These are phyloP conservation scores for Merops nubicus DNA, from an alignment of 2,113 vertebrate species.

Conservation along the genomic window DNA sequence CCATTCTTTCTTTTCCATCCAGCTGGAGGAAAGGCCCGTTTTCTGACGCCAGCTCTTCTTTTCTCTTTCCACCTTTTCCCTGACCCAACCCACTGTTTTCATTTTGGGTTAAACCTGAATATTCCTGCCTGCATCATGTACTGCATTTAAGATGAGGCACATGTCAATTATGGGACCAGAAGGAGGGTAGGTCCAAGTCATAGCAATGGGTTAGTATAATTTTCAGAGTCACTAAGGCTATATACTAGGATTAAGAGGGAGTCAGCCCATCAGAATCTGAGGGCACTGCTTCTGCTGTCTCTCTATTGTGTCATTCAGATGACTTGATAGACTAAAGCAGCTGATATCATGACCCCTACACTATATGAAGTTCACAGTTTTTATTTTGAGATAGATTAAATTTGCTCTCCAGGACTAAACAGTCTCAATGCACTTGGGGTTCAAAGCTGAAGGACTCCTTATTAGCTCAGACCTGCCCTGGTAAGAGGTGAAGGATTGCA, in stretches of 20 bases:
- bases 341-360: not conserved
- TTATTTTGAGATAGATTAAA: not conserved
- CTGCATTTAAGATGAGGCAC: not conserved
- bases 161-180: not conserved
- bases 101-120: not conserved
- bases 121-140: not conserved
- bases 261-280: not conserved
- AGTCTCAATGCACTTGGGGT: not conserved
- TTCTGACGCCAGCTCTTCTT: not conserved
- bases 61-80: not conserved
- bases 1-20: not conserved
- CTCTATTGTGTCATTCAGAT: not conserved
- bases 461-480: not conserved
- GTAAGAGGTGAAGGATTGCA: not conserved
- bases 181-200: not conserved
- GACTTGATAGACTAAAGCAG: not conserved
- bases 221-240: not conserved
- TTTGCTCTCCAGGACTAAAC: not conserved
- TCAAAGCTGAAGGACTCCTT: not conserved
- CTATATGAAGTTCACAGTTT: not conserved
- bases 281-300: not conserved
- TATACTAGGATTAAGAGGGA: not conserved
- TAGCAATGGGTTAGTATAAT: not conserved
- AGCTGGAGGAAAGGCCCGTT: not conserved
- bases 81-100: not conserved